A percentile compares a stretch with the other conserved stretches of the same genome.
phyloP scores from a whole-genome alignment of 1,140 invertebrate species.

The Tetragnatha versicolor region DNA sequence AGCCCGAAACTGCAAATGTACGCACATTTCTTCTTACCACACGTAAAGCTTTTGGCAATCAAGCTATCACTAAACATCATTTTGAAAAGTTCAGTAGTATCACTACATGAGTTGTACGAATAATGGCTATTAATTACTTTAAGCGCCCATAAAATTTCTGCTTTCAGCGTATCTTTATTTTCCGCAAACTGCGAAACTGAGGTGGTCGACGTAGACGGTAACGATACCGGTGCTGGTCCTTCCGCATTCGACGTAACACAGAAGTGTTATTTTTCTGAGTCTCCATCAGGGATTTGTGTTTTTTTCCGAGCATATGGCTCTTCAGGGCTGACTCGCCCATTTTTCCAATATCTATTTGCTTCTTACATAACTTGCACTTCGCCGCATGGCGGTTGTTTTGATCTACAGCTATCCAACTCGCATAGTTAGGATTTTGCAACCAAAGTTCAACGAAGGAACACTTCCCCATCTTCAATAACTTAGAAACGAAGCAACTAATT shows the following conservation, averaged over 20 bases:
- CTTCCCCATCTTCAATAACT: neutral
- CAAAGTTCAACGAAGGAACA: neutral
- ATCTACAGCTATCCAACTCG: neutral
- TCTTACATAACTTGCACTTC: neutral
- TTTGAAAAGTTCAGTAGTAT: neutral
- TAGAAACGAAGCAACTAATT: neutral
- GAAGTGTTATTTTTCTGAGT: neutral
- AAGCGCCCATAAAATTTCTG: constrained; percentile 17
- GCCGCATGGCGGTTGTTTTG: neutral
- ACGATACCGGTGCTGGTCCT: neutral
- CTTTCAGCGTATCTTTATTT: neutral
- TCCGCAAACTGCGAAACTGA: neutral
- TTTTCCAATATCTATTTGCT: neutral
- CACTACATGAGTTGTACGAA: neutral
- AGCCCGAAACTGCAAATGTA: constrained; percentile 1
- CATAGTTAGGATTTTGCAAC: neutral
- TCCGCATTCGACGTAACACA: neutral
- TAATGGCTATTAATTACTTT: neutral
- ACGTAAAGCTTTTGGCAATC: neutral
- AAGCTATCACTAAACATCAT: neutral
- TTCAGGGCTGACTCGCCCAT: neutral
- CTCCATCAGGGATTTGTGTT: neutral
- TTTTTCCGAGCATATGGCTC: neutral
- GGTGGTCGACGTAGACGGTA: neutral
- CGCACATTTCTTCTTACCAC: constrained; percentile 2